phyloP scores from a whole-genome alignment of 2,113 vertebrate genomes.

The Dasyornis broadbenti region DNA sequence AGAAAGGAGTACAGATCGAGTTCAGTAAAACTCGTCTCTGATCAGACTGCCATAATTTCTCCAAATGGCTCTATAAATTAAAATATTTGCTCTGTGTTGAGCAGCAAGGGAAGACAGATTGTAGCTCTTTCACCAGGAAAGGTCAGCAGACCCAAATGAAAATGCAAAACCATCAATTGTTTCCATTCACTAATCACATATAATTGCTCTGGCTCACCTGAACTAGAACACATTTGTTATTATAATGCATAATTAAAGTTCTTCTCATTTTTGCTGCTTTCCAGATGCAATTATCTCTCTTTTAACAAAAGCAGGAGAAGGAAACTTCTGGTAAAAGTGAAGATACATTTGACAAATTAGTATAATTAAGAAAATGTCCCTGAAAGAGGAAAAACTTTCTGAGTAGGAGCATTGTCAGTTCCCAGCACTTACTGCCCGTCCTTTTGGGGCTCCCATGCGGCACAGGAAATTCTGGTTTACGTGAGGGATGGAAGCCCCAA shows the following conservation, averaged over 20 bases:
- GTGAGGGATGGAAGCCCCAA: background rate
- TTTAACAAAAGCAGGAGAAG: conserved; percentile 28
- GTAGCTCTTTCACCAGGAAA: background rate
- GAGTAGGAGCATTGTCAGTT: background rate
- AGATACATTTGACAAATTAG: conserved; percentile 46
- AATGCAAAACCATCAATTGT: conserved; percentile 43
- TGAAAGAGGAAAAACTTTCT: background rate
- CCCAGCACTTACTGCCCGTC: background rate
- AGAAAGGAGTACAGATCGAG: background rate
- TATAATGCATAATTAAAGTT: conserved; percentile 53
- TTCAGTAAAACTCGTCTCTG: background rate
- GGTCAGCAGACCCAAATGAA: conserved; percentile 32
- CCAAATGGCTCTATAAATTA: conserved; percentile 26
- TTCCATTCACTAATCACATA: conserved; percentile 53
- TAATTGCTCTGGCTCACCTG: conserved; percentile 59
- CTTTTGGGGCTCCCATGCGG: background rate
- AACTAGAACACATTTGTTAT: conserved; percentile 48
- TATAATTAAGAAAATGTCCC: conserved; percentile 34
- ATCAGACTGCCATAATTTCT: conserved; percentile 3
- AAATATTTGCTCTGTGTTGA: conserved; percentile 13
- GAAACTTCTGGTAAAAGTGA: conserved; percentile 27
- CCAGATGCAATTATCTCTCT: conserved; percentile 46
- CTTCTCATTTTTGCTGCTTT: conserved; percentile 55
- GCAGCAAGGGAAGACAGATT: background rate
- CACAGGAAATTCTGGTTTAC: background rate